These are phyloP conservation scores for Malurus leucopterus DNA, from an alignment of 2,797 vertebrate species.

Conservation along the genomic window DNA sequence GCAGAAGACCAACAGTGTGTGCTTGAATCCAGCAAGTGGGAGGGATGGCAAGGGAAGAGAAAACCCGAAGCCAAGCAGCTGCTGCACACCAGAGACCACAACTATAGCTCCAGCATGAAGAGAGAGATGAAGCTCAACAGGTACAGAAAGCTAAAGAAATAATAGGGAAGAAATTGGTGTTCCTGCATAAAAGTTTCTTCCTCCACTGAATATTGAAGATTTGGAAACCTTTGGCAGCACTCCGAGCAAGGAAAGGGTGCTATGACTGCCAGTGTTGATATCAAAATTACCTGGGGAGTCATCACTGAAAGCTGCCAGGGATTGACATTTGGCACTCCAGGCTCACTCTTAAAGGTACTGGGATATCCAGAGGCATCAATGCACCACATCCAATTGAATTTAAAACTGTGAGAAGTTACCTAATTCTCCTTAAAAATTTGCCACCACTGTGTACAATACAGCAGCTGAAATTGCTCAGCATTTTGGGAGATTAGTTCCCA, in stretches of 20 bases:
- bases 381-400: not conserved
- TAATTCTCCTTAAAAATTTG: not conserved
- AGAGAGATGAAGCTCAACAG: not conserved
- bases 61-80: not conserved
- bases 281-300: not conserved
- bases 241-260: not conserved
- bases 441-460: not conserved
- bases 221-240: not conserved
- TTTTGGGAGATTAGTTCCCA: not conserved
- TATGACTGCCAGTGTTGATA: not conserved
- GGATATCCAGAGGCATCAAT: not conserved
- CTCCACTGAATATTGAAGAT: not conserved
- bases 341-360: not conserved
- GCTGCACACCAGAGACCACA: not conserved
- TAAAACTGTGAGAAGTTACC: not conserved
- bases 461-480: not conserved
- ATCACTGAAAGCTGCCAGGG: not conserved
- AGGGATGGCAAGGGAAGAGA: not conserved
- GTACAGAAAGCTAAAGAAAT: not conserved
- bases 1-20: not conserved
- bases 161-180: not conserved
- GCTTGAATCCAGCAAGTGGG: not conserved
- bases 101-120: not conserved
- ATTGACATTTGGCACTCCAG: not conserved
- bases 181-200: not conserved